Evolutionary conservation across 1,140 invertebrate species (phyloP), one percentile per base, ranked within the genome.

Genomic region (Paralvinella palmiformis): DNA sequence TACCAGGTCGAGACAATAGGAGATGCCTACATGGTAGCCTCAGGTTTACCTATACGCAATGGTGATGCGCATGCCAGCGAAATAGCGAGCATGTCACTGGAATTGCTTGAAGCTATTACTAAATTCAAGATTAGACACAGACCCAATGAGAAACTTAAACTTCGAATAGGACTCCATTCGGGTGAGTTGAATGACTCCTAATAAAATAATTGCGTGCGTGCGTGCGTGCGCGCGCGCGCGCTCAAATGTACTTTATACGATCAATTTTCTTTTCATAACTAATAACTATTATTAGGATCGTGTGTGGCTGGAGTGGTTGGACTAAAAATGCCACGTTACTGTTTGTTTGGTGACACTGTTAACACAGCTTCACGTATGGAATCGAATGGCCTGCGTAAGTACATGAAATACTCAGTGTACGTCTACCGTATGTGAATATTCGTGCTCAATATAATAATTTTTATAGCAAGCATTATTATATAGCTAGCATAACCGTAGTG

Each of bases 21-120:
- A n/a, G 81, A 83, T 70, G 81, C 79, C 5, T 77, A 76, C 53
- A 73, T 77, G 71, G 77, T 81, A 6, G 73, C 75, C 15, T 73
- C 71, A 50, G 79, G 79, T 3, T 68, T 81, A 13, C 79, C 79
- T 17, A 76, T 76, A 48, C 69, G 69, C 32, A 79, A 81, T 55
- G 91, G 89, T n/a, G 86, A 88, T 65, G 84, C 87, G 65, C 91
- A 93, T 77, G 90, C 90, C 0, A 87, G 88, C 0, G 88, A 94
- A 79, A 88, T 94, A 59, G 90, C 88, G 4, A 82, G 91, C n/a
- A 91, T 96, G 91, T 88, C 93, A 2, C 77, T 96, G 17, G 88
- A 90, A 6, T 86, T 96, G 2, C 82, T 95, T 1, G 87, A 89
- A 66, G 89, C 88, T 0, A 90, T 94, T 2, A 86, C 87, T 70